A percentile compares a stretch with the other conserved stretches of the same genome.
phyloP scores from a whole-genome alignment of 2,888 invertebrate species.

The Tetrapedia diversipes region DNA sequence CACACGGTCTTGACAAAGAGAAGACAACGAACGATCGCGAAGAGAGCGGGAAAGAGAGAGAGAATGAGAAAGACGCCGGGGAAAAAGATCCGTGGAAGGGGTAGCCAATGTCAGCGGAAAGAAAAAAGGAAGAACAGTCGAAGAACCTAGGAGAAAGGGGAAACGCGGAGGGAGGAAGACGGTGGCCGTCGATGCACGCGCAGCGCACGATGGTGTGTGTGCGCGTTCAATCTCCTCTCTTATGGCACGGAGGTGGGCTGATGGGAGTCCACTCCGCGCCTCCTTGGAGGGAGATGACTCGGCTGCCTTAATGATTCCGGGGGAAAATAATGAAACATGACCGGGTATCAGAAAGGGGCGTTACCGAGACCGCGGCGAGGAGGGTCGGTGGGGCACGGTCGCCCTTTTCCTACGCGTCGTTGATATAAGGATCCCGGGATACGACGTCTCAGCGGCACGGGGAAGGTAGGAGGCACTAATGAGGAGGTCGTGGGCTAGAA shows the following conservation, averaged over 20 bases:
- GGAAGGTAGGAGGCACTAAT: conserved; percentile 75
- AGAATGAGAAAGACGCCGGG: not conserved
- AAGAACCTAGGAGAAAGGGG: conserved; percentile 1
- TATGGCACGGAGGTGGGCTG: conserved; percentile 61
- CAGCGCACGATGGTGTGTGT: conserved; percentile 49
- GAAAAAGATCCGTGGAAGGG: conserved; percentile 33
- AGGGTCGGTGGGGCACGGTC: conserved; percentile 38
- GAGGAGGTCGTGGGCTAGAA: conserved; percentile 67
- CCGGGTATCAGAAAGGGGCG: conserved; percentile 78
- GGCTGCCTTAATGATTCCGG: conserved; percentile 77
- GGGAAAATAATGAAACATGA: conserved; percentile 80
- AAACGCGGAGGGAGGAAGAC: conserved; percentile 19
- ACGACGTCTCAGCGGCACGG: conserved; percentile 57
- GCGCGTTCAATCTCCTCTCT: conserved; percentile 70
- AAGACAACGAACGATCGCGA: conserved; percentile 24
- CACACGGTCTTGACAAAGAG: not conserved
- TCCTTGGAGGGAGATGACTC: conserved; percentile 73
- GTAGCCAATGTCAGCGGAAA: conserved; percentile 32
- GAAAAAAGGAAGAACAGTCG: conserved; percentile 44
- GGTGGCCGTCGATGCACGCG: conserved; percentile 37
- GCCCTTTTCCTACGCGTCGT: conserved; percentile 66
- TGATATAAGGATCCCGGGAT: conserved; percentile 72
- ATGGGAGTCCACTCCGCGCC: conserved; percentile 66
- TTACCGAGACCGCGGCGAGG: conserved; percentile 59
- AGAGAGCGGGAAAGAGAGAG: conserved; percentile 8